A percentile compares a stretch with the other conserved stretches of the same genome.
These are phyloP conservation scores for Caenorhabditis zanzibari DNA, from an alignment of 2,888 invertebrate genomes.

Conservation along the genomic window DNA sequence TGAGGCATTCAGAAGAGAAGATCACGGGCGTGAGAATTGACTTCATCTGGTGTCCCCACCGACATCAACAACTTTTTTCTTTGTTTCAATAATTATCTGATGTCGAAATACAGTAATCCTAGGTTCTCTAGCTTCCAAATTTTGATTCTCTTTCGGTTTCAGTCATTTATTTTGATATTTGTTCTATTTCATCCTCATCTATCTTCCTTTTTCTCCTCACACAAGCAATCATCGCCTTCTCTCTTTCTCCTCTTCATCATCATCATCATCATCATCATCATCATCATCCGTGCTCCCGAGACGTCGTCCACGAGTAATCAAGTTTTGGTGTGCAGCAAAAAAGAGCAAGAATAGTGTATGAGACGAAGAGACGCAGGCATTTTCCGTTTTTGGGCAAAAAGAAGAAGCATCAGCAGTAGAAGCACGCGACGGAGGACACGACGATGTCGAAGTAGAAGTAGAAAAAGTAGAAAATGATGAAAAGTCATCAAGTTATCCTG, in stretches of 20 bases:
- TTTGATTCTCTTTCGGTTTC: neutral
- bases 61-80: constrained; percentile 19
- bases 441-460: constrained; percentile 32
- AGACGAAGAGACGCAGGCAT: constrained; percentile 55
- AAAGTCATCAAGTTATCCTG: constrained; percentile 53
- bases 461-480: constrained; percentile 40
- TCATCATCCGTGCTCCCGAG: constrained; percentile 57
- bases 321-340: constrained; percentile 60
- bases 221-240: constrained; percentile 28
- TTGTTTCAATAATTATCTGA: neutral
- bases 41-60: neutral
- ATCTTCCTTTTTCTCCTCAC: constrained; percentile 21
- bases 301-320: constrained; percentile 60
- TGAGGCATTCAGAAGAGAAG: constrained; percentile 34
- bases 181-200: constrained; percentile 15
- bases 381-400: constrained; percentile 50
- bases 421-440: constrained; percentile 51
- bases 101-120: neutral
- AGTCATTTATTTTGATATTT: constrained; percentile 23
- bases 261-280: constrained; percentile 52
- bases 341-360: constrained; percentile 32
- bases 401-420: constrained; percentile 35
- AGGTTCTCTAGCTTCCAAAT: neutral
- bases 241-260: constrained; percentile 24
- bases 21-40: constrained; percentile 44